Conservation (phyloP, 2,113 vertebrate species). For the Calonectris borealis region DNA sequence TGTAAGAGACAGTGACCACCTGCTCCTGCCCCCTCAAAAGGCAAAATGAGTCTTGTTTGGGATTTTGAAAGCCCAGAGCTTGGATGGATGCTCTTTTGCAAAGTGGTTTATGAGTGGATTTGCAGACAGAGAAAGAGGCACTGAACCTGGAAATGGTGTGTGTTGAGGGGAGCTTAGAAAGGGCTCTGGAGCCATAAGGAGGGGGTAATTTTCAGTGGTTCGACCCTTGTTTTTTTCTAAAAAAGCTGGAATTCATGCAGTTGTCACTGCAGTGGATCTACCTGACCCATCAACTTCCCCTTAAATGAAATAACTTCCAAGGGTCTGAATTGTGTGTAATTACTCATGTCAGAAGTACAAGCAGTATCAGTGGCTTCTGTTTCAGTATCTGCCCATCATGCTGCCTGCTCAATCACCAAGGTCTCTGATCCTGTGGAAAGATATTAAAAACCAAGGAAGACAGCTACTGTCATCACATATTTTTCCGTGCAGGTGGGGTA, state of each 20-base stretch:
- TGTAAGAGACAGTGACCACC: neutral
- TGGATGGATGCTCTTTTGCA: neutral
- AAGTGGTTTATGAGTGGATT: neutral
- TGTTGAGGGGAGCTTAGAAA: neutral
- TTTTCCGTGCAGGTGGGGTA: neutral
- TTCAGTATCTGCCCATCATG: neutral
- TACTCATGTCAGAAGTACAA: neutral
- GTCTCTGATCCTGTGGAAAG: neutral
- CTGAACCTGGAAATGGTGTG: neutral
- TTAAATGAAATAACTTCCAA: neutral
- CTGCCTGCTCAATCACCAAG: neutral
- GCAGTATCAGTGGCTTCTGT: neutral
- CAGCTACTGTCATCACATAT: neutral
- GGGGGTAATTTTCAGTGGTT: neutral
- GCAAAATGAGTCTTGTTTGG: neutral
- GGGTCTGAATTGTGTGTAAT: neutral
- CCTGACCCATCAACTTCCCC: neutral
- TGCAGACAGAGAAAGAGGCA: neutral
- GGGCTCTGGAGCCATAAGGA: neutral
- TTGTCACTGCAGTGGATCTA: neutral
- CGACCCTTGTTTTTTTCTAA: neutral
- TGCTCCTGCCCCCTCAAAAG: neutral
- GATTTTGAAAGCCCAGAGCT: neutral
- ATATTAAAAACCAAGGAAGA: neutral
- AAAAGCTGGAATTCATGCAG: neutral